Evolutionary conservation across 2,888 invertebrate species (phyloP).

Genomic region (Tortricodes alternella): DNA sequence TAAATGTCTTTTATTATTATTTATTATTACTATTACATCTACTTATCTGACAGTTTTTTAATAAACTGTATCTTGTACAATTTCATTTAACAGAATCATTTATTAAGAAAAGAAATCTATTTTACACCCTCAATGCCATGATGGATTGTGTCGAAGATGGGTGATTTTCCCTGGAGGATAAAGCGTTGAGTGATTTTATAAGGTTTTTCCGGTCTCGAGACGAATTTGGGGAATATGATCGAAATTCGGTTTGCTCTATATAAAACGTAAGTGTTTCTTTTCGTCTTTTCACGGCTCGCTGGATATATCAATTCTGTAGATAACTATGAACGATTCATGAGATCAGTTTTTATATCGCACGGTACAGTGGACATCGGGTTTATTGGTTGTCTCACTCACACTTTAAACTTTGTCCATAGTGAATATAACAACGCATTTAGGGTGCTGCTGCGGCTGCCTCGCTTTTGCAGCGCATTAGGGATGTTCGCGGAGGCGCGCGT

Average conservation of each 20-base stretch:
- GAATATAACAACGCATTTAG: too few relatives aligned
- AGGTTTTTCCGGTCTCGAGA: conserved; percentile 6
- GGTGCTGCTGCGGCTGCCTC: too few relatives aligned
- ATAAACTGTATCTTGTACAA: not conserved
- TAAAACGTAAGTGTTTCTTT: not conserved
- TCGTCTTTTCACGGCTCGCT: not conserved
- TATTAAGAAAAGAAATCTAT: not conserved
- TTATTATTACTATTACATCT: too few relatives aligned
- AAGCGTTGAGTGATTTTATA: conserved; percentile 4
- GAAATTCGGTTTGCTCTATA: not conserved
- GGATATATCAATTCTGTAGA: not conserved
- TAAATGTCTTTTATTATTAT: too few relatives aligned
- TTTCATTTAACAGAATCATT: not conserved
- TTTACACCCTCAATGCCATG: conserved; percentile 7
- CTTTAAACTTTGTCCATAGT: too few relatives aligned
- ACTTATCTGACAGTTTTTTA: not conserved
- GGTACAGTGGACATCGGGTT: too few relatives aligned
- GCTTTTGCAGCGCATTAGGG: too few relatives aligned
- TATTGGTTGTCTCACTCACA: too few relatives aligned
- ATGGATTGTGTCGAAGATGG: conserved; percentile 6
- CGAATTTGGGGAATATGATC: conserved; percentile 6
- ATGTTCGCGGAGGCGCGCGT: too few relatives aligned
- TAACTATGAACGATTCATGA: too few relatives aligned
- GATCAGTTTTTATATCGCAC: too few relatives aligned
- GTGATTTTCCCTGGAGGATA: not conserved